Evolutionary conservation across 2,888 invertebrate species (phyloP).

Genomic region (Lydus trimaculatus): DNA sequence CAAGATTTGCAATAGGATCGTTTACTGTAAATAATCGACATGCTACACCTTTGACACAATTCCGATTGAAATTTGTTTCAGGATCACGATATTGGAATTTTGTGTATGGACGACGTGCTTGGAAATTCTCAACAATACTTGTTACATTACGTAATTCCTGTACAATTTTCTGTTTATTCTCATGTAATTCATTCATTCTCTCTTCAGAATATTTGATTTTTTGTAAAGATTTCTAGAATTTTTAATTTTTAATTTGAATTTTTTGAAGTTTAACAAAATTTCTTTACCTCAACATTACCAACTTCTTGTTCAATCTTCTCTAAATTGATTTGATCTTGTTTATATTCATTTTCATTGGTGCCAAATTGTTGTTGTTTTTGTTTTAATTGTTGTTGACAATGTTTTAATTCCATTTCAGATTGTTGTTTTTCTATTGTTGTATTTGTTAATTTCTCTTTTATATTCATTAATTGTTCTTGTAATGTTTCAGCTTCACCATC

Average conservation of each 20-base stretch:
- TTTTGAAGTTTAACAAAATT: no score
- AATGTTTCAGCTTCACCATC: conserved; percentile 83
- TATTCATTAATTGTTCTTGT: conserved; percentile 87
- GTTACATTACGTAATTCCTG: conserved; percentile 65
- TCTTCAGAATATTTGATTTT: conserved; percentile 70
- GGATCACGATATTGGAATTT: conserved; percentile 82
- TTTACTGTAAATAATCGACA: conserved; percentile 79
- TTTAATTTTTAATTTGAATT: conserved; percentile 18
- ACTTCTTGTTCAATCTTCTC: conserved; percentile 67
- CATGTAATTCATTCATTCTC: conserved; percentile 64
- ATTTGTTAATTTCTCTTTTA: conserved; percentile 76
- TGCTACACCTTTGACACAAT: conserved; percentile 77
- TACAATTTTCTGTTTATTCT: conserved; percentile 62
- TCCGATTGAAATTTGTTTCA: conserved; percentile 72
- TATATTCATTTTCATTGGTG: conserved; percentile 71
- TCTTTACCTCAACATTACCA: conserved; percentile 65
- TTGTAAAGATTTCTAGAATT: conserved; percentile 45
- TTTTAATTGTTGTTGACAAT: conserved; percentile 69
- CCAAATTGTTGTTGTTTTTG: conserved; percentile 73
- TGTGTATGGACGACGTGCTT: conserved; percentile 65
- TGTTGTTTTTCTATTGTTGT: conserved; percentile 82
- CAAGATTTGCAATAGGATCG: conserved; percentile 75
- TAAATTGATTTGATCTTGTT: conserved; percentile 69
- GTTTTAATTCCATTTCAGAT: conserved; percentile 76
- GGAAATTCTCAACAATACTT: conserved; percentile 67